Evolutionary conservation across 1,140 invertebrate species (phyloP).

Genomic region (Drosophila seguyi): DNA sequence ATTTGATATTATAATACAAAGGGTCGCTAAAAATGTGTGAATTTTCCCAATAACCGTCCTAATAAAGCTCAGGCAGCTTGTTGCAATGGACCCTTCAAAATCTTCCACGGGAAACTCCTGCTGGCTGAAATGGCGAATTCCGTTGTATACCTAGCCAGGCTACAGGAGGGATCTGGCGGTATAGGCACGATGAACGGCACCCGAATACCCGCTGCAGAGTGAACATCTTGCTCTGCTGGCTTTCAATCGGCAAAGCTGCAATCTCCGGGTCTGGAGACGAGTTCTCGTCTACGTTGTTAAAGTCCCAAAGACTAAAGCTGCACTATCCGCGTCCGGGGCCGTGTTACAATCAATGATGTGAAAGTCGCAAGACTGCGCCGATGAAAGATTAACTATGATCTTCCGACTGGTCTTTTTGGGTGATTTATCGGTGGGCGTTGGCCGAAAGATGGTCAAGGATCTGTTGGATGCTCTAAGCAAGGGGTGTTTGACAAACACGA

Average conservation of each 20-base stretch:
- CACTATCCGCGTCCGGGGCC: no score
- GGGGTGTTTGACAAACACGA: no score
- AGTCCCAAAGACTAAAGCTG: conserved; percentile 71
- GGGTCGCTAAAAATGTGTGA: no score
- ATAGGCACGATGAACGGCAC: conserved; percentile 90
- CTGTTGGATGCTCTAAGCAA: conserved; percentile 60
- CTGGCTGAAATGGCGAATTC: conserved; percentile 88
- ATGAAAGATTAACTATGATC: background rate
- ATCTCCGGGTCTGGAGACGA: conserved; percentile 42
- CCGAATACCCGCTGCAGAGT: conserved; percentile 93
- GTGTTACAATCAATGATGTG: no score
- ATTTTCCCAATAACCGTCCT: conserved; percentile 98
- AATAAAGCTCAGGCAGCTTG: conserved; percentile 92
- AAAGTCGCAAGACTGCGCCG: no score
- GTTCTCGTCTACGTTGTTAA: conserved; percentile 41
- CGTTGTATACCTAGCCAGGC: conserved; percentile 32
- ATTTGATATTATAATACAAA: background rate
- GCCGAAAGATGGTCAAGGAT: conserved; percentile 7
- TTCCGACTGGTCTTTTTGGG: background rate
- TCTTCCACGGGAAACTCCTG: conserved; percentile 95
- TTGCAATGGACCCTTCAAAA: conserved; percentile 91
- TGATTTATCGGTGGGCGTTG: conserved; percentile 4
- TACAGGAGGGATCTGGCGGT: conserved; percentile 48
- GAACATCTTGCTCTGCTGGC: conserved; percentile 93
- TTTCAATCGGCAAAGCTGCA: conserved; percentile 87